phyloP scores from a whole-genome alignment of 2,888 invertebrate species.

The Meta bourneti region DNA sequence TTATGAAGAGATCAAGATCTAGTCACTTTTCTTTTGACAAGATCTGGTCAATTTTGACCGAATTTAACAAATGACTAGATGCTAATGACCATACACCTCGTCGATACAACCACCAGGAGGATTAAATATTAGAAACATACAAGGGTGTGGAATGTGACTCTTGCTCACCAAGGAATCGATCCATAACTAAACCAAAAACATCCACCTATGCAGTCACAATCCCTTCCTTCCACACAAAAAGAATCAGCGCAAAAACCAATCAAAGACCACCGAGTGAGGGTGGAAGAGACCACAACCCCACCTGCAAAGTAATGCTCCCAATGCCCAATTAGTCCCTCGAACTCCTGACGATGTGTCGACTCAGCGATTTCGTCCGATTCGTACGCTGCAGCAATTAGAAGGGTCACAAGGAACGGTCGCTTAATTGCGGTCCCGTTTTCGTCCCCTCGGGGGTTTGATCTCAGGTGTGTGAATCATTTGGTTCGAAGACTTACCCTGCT shows the following conservation, averaged over 20 bases:
- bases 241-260: not conserved
- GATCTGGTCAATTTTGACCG: too few relatives aligned
- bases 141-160: too few relatives aligned
- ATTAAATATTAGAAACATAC: too few relatives aligned
- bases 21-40: too few relatives aligned
- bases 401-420: conserved; percentile 17
- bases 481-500: not conserved
- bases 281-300: not conserved
- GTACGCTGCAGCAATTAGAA: not conserved
- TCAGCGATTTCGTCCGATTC: conserved; percentile 23
- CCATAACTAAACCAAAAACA: not conserved
- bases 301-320: not conserved
- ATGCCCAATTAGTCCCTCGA: conserved; percentile 17
- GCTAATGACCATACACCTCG: too few relatives aligned
- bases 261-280: not conserved
- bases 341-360: conserved; percentile 10
- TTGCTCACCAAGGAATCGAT: not conserved
- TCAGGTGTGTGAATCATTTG: not conserved
- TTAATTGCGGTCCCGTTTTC: conserved; percentile 38
- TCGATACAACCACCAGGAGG: too few relatives aligned
- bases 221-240: not conserved
- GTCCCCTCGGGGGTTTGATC: not conserved
- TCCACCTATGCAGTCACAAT: not conserved
- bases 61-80: too few relatives aligned
- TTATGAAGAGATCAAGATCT: too few relatives aligned